Evolutionary conservation across 2,113 vertebrate genomes (phyloP).

Genomic region (Epinephelus cyanopodus): DNA sequence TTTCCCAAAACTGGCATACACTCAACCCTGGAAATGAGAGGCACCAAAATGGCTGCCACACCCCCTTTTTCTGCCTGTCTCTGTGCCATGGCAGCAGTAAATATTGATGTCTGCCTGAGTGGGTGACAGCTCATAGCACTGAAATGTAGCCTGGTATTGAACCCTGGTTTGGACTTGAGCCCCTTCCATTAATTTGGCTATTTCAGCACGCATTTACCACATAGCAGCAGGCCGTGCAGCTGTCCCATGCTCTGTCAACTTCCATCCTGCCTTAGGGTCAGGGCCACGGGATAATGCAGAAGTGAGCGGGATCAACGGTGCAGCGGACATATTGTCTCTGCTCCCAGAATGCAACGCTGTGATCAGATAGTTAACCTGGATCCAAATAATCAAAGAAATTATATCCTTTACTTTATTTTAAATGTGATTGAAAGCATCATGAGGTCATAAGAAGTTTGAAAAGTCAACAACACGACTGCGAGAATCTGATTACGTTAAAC

Average conservation of each 20-base stretch:
- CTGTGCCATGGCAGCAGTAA: constrained; percentile 75
- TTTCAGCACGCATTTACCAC: constrained; percentile 73
- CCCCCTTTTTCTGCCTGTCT: constrained; percentile 7
- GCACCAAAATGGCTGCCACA: constrained; percentile 26
- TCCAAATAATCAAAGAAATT: neutral
- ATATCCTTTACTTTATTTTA: no score
- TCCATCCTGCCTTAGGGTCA: constrained; percentile 50
- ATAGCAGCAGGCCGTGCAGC: constrained; percentile 67
- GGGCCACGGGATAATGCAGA: constrained; percentile 45
- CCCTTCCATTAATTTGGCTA: constrained; percentile 80
- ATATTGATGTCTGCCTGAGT: constrained; percentile 71
- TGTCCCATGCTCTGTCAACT: constrained; percentile 66
- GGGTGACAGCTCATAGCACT: constrained; percentile 63
- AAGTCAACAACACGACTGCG: neutral
- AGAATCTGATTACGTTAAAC: no score
- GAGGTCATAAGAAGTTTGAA: neutral
- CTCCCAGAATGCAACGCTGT: constrained; percentile 30
- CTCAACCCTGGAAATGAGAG: neutral
- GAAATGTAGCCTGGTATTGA: constrained; percentile 68
- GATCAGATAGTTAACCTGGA: neutral
- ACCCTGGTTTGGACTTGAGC: constrained; percentile 74
- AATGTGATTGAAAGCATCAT: neutral
- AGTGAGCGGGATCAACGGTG: constrained; percentile 25
- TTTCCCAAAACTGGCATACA: constrained; percentile 10
- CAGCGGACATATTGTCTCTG: constrained; percentile 35